These are phyloP conservation scores for Mycteria americana DNA, from an alignment of 2,797 vertebrate species.

Conservation along the genomic window DNA sequence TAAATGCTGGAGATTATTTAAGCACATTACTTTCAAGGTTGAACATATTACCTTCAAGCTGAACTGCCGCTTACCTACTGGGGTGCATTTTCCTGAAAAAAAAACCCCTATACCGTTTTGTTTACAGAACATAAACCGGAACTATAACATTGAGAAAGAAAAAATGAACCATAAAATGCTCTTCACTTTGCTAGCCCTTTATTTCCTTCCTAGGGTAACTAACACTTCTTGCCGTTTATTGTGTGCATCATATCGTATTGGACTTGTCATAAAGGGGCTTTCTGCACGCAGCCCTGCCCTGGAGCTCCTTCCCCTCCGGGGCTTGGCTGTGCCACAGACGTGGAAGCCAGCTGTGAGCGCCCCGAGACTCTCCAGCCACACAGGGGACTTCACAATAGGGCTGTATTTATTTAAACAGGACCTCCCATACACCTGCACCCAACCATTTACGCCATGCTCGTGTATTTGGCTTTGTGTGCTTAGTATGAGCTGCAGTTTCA, in stretches of 20 bases:
- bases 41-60: neutral
- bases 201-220: neutral
- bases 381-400: fast-evolving
- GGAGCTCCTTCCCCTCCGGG: neutral
- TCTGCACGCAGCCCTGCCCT: fast-evolving
- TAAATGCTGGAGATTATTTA: neutral
- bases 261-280: neutral
- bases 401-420: neutral
- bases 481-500: fast-evolving
- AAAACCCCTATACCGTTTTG: neutral
- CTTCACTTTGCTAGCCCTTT: neutral
- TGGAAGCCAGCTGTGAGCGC: neutral
- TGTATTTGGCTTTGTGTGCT: fast-evolving
- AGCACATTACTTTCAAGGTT: neutral
- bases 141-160: neutral
- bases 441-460: fast-evolving
- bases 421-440: fast-evolving
- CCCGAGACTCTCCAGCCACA: neutral
- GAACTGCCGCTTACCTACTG: neutral
- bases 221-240: neutral
- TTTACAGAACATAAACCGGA: neutral
- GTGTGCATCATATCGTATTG: fast-evolving
- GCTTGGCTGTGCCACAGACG: fast-evolving
- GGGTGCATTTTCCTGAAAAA: neutral
- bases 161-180: neutral